Conservation (phyloP, 2,888 invertebrate genomes). For the Diogma glabrata region DNA sequence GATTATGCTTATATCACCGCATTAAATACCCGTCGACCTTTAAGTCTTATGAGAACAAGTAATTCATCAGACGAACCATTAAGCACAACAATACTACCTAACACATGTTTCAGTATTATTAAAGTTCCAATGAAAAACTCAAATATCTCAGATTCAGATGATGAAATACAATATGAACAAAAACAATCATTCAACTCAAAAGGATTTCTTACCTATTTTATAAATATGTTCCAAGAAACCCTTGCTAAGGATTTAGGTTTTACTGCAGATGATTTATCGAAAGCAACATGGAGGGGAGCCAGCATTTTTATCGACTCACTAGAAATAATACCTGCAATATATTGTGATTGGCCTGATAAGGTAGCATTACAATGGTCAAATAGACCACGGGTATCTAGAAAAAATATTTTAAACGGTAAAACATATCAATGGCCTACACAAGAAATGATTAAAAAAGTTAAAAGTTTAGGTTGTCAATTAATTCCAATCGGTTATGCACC, state of each 20-base stretch:
- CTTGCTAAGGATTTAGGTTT: slow-evolving; percentile 49
- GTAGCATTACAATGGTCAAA: slow-evolving; percentile 56
- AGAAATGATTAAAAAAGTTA: slow-evolving; percentile 52
- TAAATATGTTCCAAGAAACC: slow-evolving; percentile 47
- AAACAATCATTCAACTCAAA: slow-evolving; percentile 48
- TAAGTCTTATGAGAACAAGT: slow-evolving; percentile 27
- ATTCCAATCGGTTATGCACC: slow-evolving; percentile 58
- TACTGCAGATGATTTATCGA: slow-evolving; percentile 39
- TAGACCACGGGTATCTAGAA: slow-evolving; percentile 44
- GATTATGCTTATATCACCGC: slow-evolving; percentile 49
- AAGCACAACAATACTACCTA: slow-evolving; percentile 24
- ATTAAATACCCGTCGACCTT: slow-evolving; percentile 45
- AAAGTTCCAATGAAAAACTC: slow-evolving; percentile 15
- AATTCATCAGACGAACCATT: slow-evolving; percentile 12
- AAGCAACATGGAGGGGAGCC: slow-evolving; percentile 49
- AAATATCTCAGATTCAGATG: slow-evolving; percentile 21
- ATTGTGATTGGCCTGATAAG: slow-evolving; percentile 52
- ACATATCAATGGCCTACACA: slow-evolving; percentile 57
- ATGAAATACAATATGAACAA: slow-evolving; percentile 18
- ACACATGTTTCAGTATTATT: slow-evolving; percentile 27
- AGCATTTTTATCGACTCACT: slow-evolving; percentile 52
- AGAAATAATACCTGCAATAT: slow-evolving; percentile 60
- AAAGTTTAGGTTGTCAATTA: slow-evolving; percentile 53
- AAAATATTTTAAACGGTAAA: slow-evolving; percentile 45
- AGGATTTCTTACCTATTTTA: slow-evolving; percentile 58